Evolutionary conservation across 2,888 invertebrate species (phyloP), one percentile per base, ranked within the genome.

Genomic region (Cryptus armator): DNA sequence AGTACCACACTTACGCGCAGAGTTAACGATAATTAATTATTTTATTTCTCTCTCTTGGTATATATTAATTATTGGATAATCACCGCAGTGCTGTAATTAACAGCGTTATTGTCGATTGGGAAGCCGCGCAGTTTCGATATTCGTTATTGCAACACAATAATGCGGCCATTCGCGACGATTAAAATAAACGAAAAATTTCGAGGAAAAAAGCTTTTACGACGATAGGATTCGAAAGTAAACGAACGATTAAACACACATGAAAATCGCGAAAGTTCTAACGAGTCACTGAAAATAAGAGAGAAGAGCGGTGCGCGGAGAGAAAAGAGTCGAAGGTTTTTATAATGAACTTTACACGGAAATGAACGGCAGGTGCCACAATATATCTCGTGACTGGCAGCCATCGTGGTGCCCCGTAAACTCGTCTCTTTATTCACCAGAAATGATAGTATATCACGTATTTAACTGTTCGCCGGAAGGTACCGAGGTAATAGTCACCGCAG

Each of bases 301-400:
- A 48, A 78, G 67, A n/a, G n/a, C n/a, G 16, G 37, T 14, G 32
- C 12, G 24, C 19, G 12, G 16, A 70, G 48, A 70, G 51, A n/a
- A 56, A 70, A 78, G 46, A 62, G 43, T 46, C 16, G 59, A 19
- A 19, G 56, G 37, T 37, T 64, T 64, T 14, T 77, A 46, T 83
- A 53, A 78, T 83, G 77, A 71, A 53, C 72, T 62, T 59, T 59
- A 24, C 82, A 53, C 44, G 66, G 53, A 77, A 74, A 59, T 48
- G 64, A 83, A 72, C 32, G 59, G 46, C 70, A 51, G 70, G 51
- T 46, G 37, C 44, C 5, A 62, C 56, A 67, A 78, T 72, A 43
- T 72, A 72, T 83, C 67, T 83, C 82, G 77, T 83, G 82, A 83
- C 82, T 77, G 56, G 77, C 66, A 72, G 68, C 77, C 59, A 83